These are phyloP conservation scores for Siderastrea siderea DNA, from an alignment of 92 coral and sea anemone genomes.

Conservation along the genomic window DNA sequence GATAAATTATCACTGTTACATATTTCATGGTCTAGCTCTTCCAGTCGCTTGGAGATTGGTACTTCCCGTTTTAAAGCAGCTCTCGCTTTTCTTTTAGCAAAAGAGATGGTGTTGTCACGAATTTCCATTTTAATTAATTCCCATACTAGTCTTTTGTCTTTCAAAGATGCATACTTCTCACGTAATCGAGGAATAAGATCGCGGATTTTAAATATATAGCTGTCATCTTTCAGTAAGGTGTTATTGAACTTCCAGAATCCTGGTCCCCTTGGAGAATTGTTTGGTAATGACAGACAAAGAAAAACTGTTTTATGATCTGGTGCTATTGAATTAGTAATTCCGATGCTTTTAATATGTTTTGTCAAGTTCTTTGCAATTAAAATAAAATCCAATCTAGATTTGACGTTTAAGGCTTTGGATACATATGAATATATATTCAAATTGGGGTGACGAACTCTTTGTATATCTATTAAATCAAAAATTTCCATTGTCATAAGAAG, in stretches of 20 bases:
- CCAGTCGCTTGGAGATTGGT: background rate
- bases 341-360: background rate
- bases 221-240: background rate
- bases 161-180: background rate
- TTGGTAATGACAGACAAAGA: background rate
- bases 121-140: background rate
- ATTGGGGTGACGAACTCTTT: background rate
- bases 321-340: background rate
- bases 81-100: background rate
- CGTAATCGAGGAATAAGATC: background rate
- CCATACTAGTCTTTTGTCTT: background rate
- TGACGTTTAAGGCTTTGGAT: background rate
- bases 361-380: background rate
- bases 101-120: background rate
- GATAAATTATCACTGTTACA: background rate
- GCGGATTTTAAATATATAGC: background rate
- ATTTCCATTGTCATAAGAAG: background rate
- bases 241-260: background rate
- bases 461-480: no score
- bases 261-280: background rate
- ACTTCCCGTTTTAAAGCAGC: background rate
- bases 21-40: background rate
- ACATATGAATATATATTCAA: background rate
- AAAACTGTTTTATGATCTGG: background rate
- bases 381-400: background rate